phyloP scores from a whole-genome alignment of 2,113 vertebrate genomes.

The Pithys albifrons region DNA sequence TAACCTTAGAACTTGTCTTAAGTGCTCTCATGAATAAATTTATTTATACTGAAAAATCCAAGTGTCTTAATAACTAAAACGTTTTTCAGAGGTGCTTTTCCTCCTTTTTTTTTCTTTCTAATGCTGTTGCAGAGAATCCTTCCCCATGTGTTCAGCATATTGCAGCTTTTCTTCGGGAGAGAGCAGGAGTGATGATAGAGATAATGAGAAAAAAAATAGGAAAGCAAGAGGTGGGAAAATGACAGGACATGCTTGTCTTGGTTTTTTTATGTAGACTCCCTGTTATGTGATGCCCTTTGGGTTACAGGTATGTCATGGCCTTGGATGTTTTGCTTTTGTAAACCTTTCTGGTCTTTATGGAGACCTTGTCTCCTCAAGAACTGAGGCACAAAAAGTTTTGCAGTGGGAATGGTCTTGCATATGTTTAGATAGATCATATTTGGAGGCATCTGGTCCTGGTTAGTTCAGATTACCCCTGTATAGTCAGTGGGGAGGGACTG shows the following conservation, averaged over 20 bases:
- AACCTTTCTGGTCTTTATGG: background rate
- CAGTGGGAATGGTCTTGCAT: background rate
- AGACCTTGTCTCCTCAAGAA: background rate
- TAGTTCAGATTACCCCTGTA: background rate
- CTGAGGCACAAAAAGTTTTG: background rate
- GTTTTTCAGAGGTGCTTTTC: slow-evolving; percentile 14
- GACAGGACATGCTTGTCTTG: background rate
- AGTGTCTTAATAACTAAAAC: slow-evolving; percentile 55
- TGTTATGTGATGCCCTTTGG: fast-evolving
- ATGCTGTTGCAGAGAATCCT: background rate
- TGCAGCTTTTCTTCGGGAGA: background rate
- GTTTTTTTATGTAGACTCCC: background rate
- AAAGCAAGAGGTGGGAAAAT: background rate
- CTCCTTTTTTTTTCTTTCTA: background rate
- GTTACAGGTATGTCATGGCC: background rate
- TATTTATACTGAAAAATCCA: slow-evolving; percentile 71
- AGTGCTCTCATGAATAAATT: slow-evolving; percentile 72
- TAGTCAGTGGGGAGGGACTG: background rate
- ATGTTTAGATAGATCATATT: background rate
- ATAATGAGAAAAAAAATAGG: background rate
- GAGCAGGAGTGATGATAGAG: background rate
- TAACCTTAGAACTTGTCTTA: slow-evolving; percentile 73
- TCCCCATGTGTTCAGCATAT: slow-evolving; percentile 10
- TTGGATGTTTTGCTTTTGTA: background rate
- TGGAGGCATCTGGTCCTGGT: background rate